phyloP scores from a whole-genome alignment of 2,797 vertebrate genomes.

The Brachyrhaphis roseni region DNA sequence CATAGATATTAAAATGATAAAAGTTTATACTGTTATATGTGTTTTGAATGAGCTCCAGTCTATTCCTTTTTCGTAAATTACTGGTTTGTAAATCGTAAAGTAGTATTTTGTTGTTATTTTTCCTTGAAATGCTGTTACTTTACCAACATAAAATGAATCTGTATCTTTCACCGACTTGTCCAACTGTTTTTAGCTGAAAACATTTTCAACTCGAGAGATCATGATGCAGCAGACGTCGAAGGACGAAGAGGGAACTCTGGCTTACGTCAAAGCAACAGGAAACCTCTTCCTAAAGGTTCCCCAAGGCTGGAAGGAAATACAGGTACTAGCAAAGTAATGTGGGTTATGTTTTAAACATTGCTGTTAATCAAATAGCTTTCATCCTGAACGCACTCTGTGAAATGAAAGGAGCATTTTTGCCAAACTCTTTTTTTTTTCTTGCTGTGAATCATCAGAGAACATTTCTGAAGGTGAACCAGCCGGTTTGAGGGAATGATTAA shows the following conservation, averaged over 20 bases:
- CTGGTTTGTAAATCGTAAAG: not conserved
- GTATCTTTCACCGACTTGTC: constrained; percentile 1
- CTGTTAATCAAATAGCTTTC: not conserved
- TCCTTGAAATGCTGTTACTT: too few species aligned
- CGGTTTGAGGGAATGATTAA: not conserved
- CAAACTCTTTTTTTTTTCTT: not conserved
- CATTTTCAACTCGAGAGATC: constrained; percentile 79
- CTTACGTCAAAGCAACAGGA: constrained; percentile 82
- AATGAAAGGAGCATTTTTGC: not conserved
- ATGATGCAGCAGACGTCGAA: constrained; percentile 86
- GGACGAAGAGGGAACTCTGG: constrained; percentile 86
- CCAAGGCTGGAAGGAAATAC: constrained; percentile 94
- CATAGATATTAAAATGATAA: too few species aligned
- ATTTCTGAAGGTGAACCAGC: not conserved
- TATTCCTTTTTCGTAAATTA: too few species aligned
- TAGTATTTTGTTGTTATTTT: too few species aligned
- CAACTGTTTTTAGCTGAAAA: constrained; percentile 78
- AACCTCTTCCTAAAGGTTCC: constrained; percentile 90
- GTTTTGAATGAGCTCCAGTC: too few species aligned
- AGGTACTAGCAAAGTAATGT: constrained; percentile 70
- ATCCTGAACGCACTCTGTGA: not conserved
- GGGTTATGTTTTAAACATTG: not conserved
- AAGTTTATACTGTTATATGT: too few species aligned
- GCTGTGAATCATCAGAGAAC: constrained; percentile 7
- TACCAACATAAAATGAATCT: too few species aligned